phyloP scores from a whole-genome alignment of 2,797 vertebrate species.

The Limnodromus scolopaceus region DNA sequence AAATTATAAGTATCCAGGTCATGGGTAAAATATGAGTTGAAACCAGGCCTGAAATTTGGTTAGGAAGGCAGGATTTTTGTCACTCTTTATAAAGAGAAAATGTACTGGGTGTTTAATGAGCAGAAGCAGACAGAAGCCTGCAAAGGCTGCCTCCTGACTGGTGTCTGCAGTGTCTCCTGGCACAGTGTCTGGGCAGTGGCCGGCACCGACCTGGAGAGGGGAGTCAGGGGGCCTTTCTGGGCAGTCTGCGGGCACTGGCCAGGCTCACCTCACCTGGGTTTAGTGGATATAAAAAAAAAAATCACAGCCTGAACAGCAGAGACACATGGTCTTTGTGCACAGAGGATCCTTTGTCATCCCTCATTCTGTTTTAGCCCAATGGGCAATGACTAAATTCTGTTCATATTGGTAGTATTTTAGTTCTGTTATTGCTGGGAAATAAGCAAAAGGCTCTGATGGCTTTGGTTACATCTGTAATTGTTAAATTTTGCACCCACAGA shows the following conservation, averaged over 20 bases:
- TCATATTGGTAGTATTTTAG: accelerated
- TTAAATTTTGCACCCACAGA: conserved; percentile 72
- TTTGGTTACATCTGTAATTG: accelerated
- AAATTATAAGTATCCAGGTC: not conserved
- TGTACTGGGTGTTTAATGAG: not conserved
- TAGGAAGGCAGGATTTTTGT: not conserved
- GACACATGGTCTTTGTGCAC: accelerated
- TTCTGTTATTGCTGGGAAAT: accelerated
- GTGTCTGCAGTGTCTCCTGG: not conserved
- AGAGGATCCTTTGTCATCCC: accelerated
- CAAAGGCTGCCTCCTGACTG: not conserved
- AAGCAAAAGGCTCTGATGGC: accelerated
- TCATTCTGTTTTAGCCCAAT: accelerated
- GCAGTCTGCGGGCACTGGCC: not conserved
- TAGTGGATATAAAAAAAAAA: not conserved
- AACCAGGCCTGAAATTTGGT: not conserved
- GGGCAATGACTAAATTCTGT: accelerated
- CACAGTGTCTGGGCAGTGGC: not conserved
- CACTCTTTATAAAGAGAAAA: not conserved
- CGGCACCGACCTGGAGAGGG: not conserved
- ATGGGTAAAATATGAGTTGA: not conserved
- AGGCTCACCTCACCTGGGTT: not conserved
- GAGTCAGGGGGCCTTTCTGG: not conserved
- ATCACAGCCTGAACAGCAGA: not conserved
- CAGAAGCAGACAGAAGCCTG: not conserved